A percentile compares a stretch with the other conserved stretches of the same genome.
Evolutionary conservation across 2,113 vertebrate genomes (phyloP).

Genomic region (Malurus melanocephalus): DNA sequence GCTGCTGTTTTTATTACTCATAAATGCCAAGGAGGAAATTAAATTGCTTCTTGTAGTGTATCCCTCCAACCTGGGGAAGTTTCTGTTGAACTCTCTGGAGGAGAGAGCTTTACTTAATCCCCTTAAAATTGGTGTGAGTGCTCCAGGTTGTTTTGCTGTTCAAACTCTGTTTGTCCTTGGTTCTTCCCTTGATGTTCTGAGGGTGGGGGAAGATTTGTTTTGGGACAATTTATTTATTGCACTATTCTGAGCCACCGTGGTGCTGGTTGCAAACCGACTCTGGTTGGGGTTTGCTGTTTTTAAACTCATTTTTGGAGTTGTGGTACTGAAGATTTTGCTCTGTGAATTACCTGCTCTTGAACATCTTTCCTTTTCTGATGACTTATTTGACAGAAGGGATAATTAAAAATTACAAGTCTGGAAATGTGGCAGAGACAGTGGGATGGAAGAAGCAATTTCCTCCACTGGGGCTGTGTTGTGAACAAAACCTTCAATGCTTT

Average conservation of each 20-base stretch:
- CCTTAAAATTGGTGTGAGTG: not conserved
- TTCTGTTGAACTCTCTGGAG: not conserved
- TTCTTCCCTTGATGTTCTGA: not conserved
- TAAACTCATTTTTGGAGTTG: not conserved
- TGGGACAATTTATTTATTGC: not conserved
- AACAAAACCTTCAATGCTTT: not conserved
- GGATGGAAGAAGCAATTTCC: not conserved
- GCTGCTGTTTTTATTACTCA: not conserved
- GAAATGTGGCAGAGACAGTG: not conserved
- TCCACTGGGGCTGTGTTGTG: not conserved
- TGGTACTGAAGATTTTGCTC: not conserved
- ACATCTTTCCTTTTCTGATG: not conserved
- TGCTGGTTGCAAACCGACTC: not conserved
- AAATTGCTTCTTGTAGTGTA: slow-evolving; percentile 12
- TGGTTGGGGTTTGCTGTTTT: not conserved
- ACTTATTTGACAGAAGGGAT: not conserved
- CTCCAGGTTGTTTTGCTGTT: not conserved
- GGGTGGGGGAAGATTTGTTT: not conserved
- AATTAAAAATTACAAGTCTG: not conserved
- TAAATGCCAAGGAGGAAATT: slow-evolving; percentile 28
- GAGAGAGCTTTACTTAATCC: slow-evolving; percentile 42
- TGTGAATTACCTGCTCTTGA: not conserved
- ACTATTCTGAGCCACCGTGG: not conserved
- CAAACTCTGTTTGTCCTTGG: not conserved
- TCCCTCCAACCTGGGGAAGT: not conserved